Evolutionary conservation across 2,797 vertebrate genomes (phyloP).

Genomic region (Decapterus maruadsi): DNA sequence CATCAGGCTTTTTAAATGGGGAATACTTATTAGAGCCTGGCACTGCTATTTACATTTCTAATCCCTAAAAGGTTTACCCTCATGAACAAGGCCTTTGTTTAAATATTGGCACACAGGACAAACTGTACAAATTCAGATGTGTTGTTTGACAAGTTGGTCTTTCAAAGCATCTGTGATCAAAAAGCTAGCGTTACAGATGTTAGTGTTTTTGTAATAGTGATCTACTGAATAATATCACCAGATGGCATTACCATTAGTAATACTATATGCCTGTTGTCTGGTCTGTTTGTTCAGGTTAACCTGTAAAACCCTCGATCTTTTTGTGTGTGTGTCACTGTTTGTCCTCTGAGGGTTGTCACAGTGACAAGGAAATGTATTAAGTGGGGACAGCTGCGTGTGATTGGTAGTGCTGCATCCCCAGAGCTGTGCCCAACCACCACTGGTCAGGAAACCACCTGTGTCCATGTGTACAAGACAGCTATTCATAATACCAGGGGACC

Average conservation of each 20-base stretch:
- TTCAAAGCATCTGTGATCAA: constrained; percentile 8
- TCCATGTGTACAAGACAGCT: constrained; percentile 65
- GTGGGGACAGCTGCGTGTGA: constrained; percentile 73
- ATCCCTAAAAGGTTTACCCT: constrained; percentile 58
- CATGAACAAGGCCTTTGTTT: constrained; percentile 70
- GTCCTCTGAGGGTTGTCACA: constrained; percentile 68
- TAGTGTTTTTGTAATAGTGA: background rate
- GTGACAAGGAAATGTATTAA: constrained; percentile 67
- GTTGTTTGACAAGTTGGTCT: constrained; percentile 19
- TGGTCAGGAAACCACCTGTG: constrained; percentile 39
- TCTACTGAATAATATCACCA: constrained; percentile 11
- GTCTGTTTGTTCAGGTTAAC: constrained; percentile 50
- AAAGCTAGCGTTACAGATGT: constrained; percentile 6
- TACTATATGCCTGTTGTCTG: constrained; percentile 16
- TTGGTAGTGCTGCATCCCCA: constrained; percentile 51
- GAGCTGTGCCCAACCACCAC: constrained; percentile 38
- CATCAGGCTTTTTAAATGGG: constrained; percentile 34
- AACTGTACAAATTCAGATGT: constrained; percentile 21
- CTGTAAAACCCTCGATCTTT: constrained; percentile 16
- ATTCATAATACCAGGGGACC: constrained; percentile 30
- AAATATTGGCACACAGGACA: constrained; percentile 27
- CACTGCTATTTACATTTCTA: constrained; percentile 64
- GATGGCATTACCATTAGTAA: background rate
- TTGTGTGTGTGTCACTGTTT: constrained; percentile 40
- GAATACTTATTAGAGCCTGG: constrained; percentile 48